phyloP scores from a whole-genome alignment of 1,140 invertebrate genomes.

The Macrocentrus cingulum region DNA sequence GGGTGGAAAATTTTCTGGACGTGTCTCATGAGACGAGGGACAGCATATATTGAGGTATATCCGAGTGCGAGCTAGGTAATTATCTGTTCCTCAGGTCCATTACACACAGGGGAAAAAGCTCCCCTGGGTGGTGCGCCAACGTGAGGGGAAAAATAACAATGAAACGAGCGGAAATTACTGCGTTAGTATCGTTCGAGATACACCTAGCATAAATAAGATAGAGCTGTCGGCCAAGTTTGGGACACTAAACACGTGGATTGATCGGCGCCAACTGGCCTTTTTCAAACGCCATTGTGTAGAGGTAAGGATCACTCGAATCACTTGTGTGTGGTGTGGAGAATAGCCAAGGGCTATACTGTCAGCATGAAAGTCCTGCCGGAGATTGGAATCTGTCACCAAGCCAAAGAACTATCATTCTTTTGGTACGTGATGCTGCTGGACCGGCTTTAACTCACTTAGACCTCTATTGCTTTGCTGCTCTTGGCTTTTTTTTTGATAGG shows the following conservation, averaged over 20 bases:
- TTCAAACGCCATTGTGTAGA: too few relatives aligned
- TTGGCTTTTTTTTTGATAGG: too few relatives aligned
- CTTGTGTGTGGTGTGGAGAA: not conserved
- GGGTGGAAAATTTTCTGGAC: too few relatives aligned
- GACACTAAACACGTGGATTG: too few relatives aligned
- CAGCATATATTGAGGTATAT: too few relatives aligned
- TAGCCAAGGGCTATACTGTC: not conserved
- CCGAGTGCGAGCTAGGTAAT: conserved; percentile 41
- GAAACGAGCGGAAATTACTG: conserved; percentile 54
- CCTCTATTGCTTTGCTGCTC: too few relatives aligned
- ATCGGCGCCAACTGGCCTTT: too few relatives aligned
- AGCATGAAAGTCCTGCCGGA: conserved; percentile 27
- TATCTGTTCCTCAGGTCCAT: conserved; percentile 53
- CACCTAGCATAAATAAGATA: not conserved
- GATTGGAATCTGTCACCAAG: conserved; percentile 42
- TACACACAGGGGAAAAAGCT: conserved; percentile 34
- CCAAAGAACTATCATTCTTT: conserved; percentile 31
- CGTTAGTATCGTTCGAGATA: conserved; percentile 12
- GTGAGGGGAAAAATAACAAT: conserved; percentile 55
- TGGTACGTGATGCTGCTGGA: too few relatives aligned
- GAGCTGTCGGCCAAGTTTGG: not conserved
- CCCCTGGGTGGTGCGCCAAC: conserved; percentile 31
- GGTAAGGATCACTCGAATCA: too few relatives aligned
- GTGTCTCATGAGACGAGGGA: too few relatives aligned
- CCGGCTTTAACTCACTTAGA: too few relatives aligned